Percentiles rank a stretch among this genome's conserved stretches.
These are phyloP conservation scores for Girardinus metallicus DNA, from an alignment of 2,797 vertebrate species.

Conservation along the genomic window DNA sequence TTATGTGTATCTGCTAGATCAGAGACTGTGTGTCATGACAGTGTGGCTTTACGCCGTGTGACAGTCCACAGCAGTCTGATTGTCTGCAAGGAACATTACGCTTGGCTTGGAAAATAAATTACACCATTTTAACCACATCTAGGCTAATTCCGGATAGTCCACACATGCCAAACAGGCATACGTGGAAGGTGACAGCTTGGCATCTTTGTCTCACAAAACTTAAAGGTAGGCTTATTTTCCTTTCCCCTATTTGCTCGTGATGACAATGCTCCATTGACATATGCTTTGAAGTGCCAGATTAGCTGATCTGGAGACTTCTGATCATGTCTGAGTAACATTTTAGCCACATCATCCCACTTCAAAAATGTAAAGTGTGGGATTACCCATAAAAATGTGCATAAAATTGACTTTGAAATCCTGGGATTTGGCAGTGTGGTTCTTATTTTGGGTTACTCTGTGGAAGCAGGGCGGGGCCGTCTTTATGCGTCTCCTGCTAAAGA, in stretches of 20 bases:
- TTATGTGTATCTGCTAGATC: slow-evolving; percentile 14
- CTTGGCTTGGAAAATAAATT: slow-evolving; percentile 67
- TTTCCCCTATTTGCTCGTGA: slow-evolving; percentile 37
- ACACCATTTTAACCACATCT: slow-evolving; percentile 65
- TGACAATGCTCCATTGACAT: slow-evolving; percentile 45
- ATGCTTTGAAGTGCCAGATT: slow-evolving; percentile 37
- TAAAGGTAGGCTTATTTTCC: slow-evolving; percentile 34
- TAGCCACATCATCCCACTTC: slow-evolving; percentile 22
- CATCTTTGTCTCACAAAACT: slow-evolving; percentile 40
- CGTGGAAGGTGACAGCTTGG: slow-evolving; percentile 59
- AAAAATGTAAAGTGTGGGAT: slow-evolving; percentile 35
- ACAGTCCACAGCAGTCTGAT: slow-evolving; percentile 72
- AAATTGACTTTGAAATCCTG: slow-evolving; percentile 47
- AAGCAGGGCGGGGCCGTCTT: background rate
- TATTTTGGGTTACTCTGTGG: slow-evolving; percentile 33
- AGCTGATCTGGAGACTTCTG: slow-evolving; percentile 24
- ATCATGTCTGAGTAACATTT: slow-evolving; percentile 24
- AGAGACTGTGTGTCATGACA: slow-evolving; percentile 36
- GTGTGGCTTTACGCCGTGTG: slow-evolving; percentile 68
- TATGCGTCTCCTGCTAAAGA: background rate
- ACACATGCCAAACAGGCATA: slow-evolving; percentile 40
- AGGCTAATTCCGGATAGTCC: slow-evolving; percentile 43
- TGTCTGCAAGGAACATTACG: slow-evolving; percentile 71
- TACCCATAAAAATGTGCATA: slow-evolving; percentile 31
- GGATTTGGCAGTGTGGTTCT: slow-evolving; percentile 35